Evolutionary conservation across 2,113 vertebrate genomes (phyloP).

Genomic region (Menura novaehollandiae): DNA sequence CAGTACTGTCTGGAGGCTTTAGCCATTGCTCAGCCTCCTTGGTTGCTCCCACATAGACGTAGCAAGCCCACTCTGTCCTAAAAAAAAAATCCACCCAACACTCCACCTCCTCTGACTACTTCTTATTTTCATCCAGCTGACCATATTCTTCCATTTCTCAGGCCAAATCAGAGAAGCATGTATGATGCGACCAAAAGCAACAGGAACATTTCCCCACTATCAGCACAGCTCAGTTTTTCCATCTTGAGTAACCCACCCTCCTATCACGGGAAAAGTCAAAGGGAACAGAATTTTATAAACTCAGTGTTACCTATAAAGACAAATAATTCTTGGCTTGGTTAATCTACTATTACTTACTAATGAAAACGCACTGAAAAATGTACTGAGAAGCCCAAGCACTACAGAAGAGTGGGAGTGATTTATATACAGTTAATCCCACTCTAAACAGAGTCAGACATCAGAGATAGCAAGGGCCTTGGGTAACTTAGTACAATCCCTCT

Average conservation of each 20-base stretch:
- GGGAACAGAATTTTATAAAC: not conserved
- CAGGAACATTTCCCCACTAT: not conserved
- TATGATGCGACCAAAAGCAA: not conserved
- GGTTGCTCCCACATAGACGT: not conserved
- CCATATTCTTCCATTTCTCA: not conserved
- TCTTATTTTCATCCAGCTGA: not conserved
- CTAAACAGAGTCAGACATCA: constrained; percentile 36
- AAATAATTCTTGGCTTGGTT: constrained; percentile 28
- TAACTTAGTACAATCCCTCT: constrained; percentile 20
- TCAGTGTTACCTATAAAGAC: constrained; percentile 29
- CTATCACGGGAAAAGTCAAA: not conserved
- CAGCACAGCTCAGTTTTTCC: constrained; percentile 33
- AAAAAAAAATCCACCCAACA: not conserved
- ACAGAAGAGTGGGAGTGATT: constrained; percentile 29
- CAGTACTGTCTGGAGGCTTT: not conserved
- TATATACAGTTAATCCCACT: constrained; percentile 46
- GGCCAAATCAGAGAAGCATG: not conserved
- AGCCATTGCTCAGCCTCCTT: not conserved
- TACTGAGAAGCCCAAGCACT: not conserved
- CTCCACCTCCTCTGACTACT: not conserved
- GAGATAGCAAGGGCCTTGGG: not conserved
- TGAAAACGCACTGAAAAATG: constrained; percentile 36
- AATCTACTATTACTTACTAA: constrained; percentile 27
- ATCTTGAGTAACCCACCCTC: not conserved
- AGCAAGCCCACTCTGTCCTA: not conserved